Evolutionary conservation across 1,140 invertebrate species (phyloP), one percentile per base, ranked within the genome.

Genomic region (Chironomus tepperi): DNA sequence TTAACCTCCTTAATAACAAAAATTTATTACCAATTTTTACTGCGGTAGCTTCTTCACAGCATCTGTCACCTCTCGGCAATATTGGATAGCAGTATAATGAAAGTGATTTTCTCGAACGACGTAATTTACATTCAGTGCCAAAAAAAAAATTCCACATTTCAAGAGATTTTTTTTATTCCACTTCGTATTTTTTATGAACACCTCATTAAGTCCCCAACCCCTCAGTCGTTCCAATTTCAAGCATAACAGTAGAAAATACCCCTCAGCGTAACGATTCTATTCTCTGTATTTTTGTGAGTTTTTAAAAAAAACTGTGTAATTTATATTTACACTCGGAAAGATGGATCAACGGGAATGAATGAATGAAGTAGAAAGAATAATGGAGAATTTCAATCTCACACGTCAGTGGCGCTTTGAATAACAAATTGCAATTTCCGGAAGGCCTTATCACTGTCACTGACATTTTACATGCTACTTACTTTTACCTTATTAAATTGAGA

Each of bases 351-450:
- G 19, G 10, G n/a, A 57, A 19, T 19, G n/a, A 57, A 57, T 15
- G 19, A 70, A 70, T 70, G 65, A 70, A 70, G 19, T 21, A 18
- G 16, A 70, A 70, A 70, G 9, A 70, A 18, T 19, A 70, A 70
- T 70, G 47, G 47, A 57, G n/a, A 57, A 19, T 70, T 70, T 70
- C 65, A 70, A 70, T 70, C 65, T 70, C 16, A 70, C 65, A 70
- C 65, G 65, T 70, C 65, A 70, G 65, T 70, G 65, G 65, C 65
- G 65, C 65, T 70, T 70, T 70, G 65, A 70, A 70, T 70, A 70
- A 70, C 65, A 70, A 70, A 70, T 70, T 70, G 65, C 65, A 19
- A 19, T 70, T 70, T 18, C 65, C 65, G 16, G 18, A 18, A 18
- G 65, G 19, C 65, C 18, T 18, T 70, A 16, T 70, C 18, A 8